A percentile compares a stretch with the other conserved stretches of the same genome.
Conservation (phyloP, 37 sponge, comb jelly and placozoan species). For the Hexactinellida sp. region DNA sequence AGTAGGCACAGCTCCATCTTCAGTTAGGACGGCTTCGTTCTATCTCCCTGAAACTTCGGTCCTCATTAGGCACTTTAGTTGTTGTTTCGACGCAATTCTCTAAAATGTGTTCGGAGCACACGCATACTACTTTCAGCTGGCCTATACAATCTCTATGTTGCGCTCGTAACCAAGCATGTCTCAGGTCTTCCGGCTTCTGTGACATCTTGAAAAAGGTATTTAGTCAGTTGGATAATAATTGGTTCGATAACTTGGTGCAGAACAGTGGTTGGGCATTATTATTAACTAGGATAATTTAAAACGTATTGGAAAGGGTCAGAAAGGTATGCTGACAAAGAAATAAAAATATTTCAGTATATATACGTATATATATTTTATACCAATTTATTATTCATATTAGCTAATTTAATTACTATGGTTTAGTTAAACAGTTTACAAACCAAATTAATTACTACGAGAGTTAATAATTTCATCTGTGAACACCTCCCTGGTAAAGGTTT, state of each 20-base stretch:
- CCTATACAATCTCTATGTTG: not conserved
- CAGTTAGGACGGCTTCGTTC: not conserved
- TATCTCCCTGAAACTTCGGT: not conserved
- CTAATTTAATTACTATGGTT: not conserved
- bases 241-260: not conserved
- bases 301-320: not conserved
- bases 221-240: not conserved
- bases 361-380: not conserved
- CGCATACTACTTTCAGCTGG: not conserved
- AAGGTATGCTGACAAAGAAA: not conserved
- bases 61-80: not conserved
- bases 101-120: not conserved
- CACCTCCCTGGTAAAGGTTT: not conserved
- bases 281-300: not conserved
- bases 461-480: not conserved
- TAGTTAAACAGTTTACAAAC: not conserved
- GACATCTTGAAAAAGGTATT: not conserved
- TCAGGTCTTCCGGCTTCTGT: not conserved
- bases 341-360: not conserved
- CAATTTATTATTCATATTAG: not conserved
- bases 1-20: constrained; percentile 8
- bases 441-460: no score
- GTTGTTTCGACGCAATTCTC: not conserved
- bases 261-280: constrained; percentile 7
- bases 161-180: constrained; percentile 8